A percentile compares a stretch with the other conserved stretches of the same genome.
Conservation (phyloP, 1,140 invertebrate genomes). For the Dermatophagoides farinae region DNA sequence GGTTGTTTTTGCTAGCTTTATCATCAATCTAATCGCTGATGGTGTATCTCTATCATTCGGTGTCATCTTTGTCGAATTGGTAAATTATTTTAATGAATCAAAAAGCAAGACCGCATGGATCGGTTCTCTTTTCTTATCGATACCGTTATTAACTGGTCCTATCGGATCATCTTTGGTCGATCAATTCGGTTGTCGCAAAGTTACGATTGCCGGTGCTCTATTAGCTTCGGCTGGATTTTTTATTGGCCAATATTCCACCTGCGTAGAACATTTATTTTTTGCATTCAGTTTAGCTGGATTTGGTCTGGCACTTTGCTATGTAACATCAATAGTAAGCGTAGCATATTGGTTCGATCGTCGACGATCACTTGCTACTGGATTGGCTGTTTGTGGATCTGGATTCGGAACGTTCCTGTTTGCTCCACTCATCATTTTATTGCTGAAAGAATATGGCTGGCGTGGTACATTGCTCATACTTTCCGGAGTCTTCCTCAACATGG, state of each 20-base stretch:
- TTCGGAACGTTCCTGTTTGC: conserved; percentile 73
- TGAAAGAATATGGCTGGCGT: conserved; percentile 60
- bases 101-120: conserved; percentile 66
- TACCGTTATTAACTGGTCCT: conserved; percentile 67
- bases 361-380: conserved; percentile 71
- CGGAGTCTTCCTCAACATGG: conserved; percentile 63
- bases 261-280: conserved; percentile 25
- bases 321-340: conserved; percentile 75
- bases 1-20: conserved; percentile 58
- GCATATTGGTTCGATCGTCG: conserved; percentile 87
- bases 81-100: conserved; percentile 52
- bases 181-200: conserved; percentile 55
- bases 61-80: conserved; percentile 61
- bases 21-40: conserved; percentile 81
- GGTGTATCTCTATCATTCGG: conserved; percentile 84
- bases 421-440: conserved; percentile 51
- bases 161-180: conserved; percentile 69
- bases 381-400: conserved; percentile 66
- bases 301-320: conserved; percentile 34
- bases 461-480: conserved; percentile 62
- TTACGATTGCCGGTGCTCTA: conserved; percentile 51
- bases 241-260: conserved; percentile 41
- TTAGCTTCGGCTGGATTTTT: conserved; percentile 54
- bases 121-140: conserved; percentile 51
- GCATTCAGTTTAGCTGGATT: conserved; percentile 29